Base-by-base conservation (phyloP, 2,888 invertebrate genomes). In the Romanomermis culicivorax region DNA sequence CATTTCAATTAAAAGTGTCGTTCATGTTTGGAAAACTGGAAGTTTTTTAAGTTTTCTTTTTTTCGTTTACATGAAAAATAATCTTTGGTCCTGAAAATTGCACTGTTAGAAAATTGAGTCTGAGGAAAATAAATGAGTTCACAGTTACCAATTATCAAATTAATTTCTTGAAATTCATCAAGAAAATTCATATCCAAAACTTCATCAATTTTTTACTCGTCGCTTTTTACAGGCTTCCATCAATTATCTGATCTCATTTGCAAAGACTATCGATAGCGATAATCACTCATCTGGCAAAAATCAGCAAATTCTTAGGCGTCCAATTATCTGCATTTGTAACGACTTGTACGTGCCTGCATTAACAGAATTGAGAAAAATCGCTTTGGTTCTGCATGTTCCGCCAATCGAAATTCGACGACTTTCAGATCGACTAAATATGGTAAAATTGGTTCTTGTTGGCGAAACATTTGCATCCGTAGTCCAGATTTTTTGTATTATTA, bases 241-340 rank as follows among this genome's bases (percentile, higher is more conserved):
- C 42, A 88, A 89, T 59, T 77, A 83, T 58, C 70, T 93, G 17
- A 77, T 91, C 0, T 82, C 81, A 64, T 82, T 85, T 72, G 78
- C 85, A 36, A 20, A 76, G 67, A 63, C 64, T 60, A 23, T 61
- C 61, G 23, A 47, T 36, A 2, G 49, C 54, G 48, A 63, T 55
- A n/a, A n/a, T n/a, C 69, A 45, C 7, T 45, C 65, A 30, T 77
- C 64, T 56, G 63, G 23, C 14, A 50, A 20, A 48, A 74, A 59
- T 79, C 76, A 65, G 65, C 65, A 53, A 78, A 29, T 57, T 26
- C 48, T 82, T 1, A 49, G 60, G 26, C 56, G 95, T 52, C 95
- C 95, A 0, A 80, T 97, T 30, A 85, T 97, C 60, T 95, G 93
- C 67, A 93, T 95, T 60, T 97, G 95, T 67, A 97, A 97, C 68